These are phyloP conservation scores for Protobothrops flavoviridis DNA, from an alignment of 2,113 vertebrate species.

Conservation along the genomic window DNA sequence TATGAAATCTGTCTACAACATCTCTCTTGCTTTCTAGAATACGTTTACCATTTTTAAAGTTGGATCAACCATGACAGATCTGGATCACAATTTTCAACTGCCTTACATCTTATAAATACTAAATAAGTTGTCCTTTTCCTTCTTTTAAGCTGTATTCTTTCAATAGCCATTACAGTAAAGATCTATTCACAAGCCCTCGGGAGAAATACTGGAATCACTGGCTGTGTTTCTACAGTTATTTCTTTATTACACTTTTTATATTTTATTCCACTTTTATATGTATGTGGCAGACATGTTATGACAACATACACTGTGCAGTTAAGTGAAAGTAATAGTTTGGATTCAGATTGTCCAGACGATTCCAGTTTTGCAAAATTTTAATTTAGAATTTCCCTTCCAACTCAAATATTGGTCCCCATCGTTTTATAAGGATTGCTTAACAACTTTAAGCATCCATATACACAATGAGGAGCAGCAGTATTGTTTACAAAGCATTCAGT, in stretches of 20 bases:
- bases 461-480: not conserved
- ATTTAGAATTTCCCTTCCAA: not conserved
- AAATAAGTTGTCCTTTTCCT: not conserved
- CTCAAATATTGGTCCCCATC: not conserved
- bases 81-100: not conserved
- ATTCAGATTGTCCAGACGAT: not conserved
- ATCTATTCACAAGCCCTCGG: not conserved
- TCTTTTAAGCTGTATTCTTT: not conserved
- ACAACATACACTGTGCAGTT: not conserved
- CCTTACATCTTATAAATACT: not conserved
- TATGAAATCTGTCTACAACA: slow-evolving; percentile 24
- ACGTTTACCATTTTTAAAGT: not conserved
- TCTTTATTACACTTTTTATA: not conserved
- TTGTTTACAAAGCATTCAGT: not conserved
- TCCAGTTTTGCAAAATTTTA: not conserved
- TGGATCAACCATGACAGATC: not conserved
- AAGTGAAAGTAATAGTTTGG: not conserved
- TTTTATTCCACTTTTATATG: not conserved
- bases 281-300: not conserved
- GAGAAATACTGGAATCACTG: not conserved
- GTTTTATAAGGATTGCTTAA: not conserved
- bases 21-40: not conserved
- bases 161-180: not conserved
- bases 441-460: too few species aligned
- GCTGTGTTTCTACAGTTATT: not conserved